Evolutionary conservation across 2,888 invertebrate species (phyloP), one percentile per base, ranked within the genome.

Genomic region (Eristalinus aeneus): DNA sequence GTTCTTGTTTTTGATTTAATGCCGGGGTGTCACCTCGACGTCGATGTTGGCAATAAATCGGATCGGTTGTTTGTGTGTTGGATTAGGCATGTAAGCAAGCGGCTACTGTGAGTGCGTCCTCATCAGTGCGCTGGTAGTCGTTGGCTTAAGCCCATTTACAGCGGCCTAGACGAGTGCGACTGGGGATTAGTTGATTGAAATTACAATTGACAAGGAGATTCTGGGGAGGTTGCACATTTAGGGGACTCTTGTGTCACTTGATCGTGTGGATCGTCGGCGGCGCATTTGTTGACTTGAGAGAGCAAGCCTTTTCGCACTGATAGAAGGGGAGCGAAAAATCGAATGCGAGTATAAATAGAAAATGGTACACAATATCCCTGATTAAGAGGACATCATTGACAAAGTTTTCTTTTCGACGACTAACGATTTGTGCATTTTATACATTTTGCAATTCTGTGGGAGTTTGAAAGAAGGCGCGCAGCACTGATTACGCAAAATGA

Each of bases 41-140:
- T 86, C 82, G 86, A 86, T 86, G 86, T 86, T 77, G 86, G 82
- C 69, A 81, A 86, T 86, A 86, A 86, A 86, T 86, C 82, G 69
- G 71, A 82, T 86, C 82, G 71, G 76, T 77, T 86, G 82, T 82
- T 86, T 82, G 82, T 86, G 69, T 86, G 86, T 82, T 82, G 86
- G 86, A 86, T 86, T 86, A 86, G 82, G 77, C 86, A 63, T 86
- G 82, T 86, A 82, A 86, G 82, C 86, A 82, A 73, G 73, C 56
- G 64, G 86, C 82, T 86, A 86, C 82, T 74, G 82, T 82, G 74
- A 82, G 74, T 86, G 73, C 83, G 79, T 74, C 63, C 72, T 72
- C 72, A 56, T 61, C 32, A 39, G 16, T 65, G 68, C 71, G 69
- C 77, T 61, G 77, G 71, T 46, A 46, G 46, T 46, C 46, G 46